Evolutionary conservation across 2,888 invertebrate species (phyloP).

Genomic region (Trissolcus brochymenae): DNA sequence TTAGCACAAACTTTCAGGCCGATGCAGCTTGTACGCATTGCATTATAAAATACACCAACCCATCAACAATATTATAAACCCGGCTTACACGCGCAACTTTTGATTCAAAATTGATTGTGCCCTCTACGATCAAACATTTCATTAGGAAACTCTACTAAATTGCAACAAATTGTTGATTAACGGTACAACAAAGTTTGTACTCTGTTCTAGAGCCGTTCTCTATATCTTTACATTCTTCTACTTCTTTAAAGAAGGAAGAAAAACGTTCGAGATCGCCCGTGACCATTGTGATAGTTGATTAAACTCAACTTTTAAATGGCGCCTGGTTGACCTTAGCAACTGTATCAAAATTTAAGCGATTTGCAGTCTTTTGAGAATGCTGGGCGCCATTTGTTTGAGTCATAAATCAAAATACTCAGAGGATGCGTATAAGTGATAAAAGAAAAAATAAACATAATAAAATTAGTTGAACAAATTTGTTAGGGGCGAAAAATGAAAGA

Average conservation of each 20-base stretch:
- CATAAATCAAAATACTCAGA: not conserved
- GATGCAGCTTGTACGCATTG: not conserved
- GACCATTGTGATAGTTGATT: not conserved
- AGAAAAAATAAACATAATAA: slow-evolving; percentile 14
- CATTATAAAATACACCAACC: not conserved
- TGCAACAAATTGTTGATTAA: slow-evolving; percentile 11
- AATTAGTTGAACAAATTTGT: slow-evolving; percentile 2
- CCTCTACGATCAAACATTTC: slow-evolving; percentile 19
- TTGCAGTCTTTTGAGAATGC: slow-evolving; percentile 14
- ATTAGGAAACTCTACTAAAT: slow-evolving; percentile 4
- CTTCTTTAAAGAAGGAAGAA: slow-evolving; percentile 1
- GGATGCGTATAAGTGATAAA: not conserved
- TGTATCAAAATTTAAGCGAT: slow-evolving; percentile 5
- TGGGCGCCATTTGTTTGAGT: too few relatives aligned
- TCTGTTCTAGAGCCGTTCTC: slow-evolving; percentile 15
- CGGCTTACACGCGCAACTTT: not conserved
- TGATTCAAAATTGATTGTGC: slow-evolving; percentile 7
- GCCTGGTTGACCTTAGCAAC: not conserved
- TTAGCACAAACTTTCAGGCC: not conserved
- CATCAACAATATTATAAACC: not conserved
- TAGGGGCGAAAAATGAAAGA: not conserved
- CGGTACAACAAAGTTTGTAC: slow-evolving; percentile 17
- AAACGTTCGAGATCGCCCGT: not conserved
- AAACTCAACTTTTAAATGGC: too few relatives aligned
- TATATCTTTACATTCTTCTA: not conserved